These are phyloP conservation scores for Criorhina ranunculi DNA, from an alignment of 2,888 invertebrate genomes.

Conservation along the genomic window DNA sequence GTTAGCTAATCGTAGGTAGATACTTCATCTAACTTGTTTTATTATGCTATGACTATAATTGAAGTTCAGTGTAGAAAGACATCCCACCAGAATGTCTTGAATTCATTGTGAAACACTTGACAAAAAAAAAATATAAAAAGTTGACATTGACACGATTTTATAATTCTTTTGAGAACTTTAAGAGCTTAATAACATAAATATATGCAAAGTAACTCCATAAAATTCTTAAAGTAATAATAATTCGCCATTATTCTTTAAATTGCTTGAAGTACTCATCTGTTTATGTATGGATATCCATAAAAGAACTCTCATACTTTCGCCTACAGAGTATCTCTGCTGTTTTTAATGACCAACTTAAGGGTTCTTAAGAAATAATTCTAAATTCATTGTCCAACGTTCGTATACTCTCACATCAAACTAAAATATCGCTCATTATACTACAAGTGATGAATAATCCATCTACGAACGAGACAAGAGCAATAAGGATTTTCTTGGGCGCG, in stretches of 20 bases:
- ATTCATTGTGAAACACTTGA: background rate
- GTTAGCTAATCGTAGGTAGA: background rate
- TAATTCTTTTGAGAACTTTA: background rate
- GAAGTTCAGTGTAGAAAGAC: background rate
- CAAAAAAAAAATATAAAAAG: background rate
- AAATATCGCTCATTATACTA: background rate
- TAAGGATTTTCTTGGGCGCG: background rate
- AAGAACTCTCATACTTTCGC: background rate
- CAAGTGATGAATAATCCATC: conserved; percentile 1
- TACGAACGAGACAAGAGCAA: background rate
- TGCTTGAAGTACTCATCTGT: background rate
- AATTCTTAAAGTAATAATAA: background rate
- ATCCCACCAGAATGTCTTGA: no score
- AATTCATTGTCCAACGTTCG: background rate
- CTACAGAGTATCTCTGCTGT: background rate
- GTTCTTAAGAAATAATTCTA: conserved; percentile 7
- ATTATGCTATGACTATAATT: conserved; percentile 10
- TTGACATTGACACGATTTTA: conserved; percentile 19
- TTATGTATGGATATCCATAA: background rate
- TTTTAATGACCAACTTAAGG: background rate
- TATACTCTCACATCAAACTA: background rate
- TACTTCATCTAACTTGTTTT: background rate
- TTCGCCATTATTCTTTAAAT: background rate
- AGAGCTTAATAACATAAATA: no score
- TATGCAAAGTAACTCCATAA: no score